These are phyloP conservation scores for Tipula confusa DNA, from an alignment of 2,888 invertebrate species.

Conservation along the genomic window DNA sequence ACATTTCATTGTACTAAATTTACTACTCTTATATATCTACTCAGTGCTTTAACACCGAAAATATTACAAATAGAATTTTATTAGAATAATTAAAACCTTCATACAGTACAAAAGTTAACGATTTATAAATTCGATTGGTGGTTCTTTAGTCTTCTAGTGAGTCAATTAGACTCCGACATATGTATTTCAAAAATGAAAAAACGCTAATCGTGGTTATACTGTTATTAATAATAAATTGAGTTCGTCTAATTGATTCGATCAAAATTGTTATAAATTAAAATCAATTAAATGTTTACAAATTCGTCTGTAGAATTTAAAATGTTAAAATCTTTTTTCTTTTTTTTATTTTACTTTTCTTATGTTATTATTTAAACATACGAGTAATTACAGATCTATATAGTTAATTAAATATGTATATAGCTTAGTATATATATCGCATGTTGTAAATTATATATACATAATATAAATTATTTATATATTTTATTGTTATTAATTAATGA, in stretches of 20 bases:
- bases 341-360: too few relatives aligned
- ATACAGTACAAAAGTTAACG: too few relatives aligned
- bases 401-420: background rate
- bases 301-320: background rate
- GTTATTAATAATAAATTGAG: background rate
- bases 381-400: background rate
- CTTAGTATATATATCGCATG: background rate
- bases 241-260: background rate
- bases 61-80: too few relatives aligned
- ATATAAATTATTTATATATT: background rate
- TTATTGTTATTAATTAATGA: background rate
- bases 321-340: background rate
- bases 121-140: too few relatives aligned
- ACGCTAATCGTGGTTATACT: background rate
- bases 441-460: background rate
- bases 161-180: too few relatives aligned
- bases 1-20: too few relatives aligned
- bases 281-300: background rate
- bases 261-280: constrained; percentile 3
- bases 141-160: too few relatives aligned
- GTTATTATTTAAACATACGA: too few relatives aligned
- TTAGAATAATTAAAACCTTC: too few relatives aligned
- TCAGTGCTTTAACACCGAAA: too few relatives aligned
- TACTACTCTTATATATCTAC: too few relatives aligned
- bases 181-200: background rate